Base-by-base conservation (phyloP, 1,140 invertebrate genomes). In the Dendrolimus punctatus region DNA sequence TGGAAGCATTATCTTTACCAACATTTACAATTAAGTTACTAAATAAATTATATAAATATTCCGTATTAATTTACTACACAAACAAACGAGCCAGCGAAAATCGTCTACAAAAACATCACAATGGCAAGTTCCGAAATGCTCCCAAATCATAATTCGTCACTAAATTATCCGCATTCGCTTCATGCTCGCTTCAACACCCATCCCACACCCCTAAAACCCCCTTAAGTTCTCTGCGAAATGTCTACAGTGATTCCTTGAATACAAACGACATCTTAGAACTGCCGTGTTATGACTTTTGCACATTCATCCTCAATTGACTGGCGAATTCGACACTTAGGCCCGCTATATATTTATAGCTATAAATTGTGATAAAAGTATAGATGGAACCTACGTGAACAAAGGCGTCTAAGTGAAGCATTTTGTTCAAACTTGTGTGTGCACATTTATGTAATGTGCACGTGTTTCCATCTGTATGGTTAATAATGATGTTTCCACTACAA, bases 231-330 rank as follows among this genome's bases (percentile, higher is more conserved):
- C 73, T 80, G 79, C 61, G 76, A 82, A 86, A 87, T 87, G 87
- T 87, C 83, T 85, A 80, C 79, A 76, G 76, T 82, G 84, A 85
- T 85, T 85, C 78, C 81, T 76, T 80, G 87, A 85, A 88, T 88
- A 87, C 85, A 88, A 88, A 88, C 80, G 85, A 85, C 80, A 73
- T 68, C 66, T 75, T 80, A 76, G 73, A 76, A 71, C 60, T 64
- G 59, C 39, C 72, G 62, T 72, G 78, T 80, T 79, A 85, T 74
- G 78, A 75, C 62, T 85, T 76, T 80, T 71, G 72, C 72, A 80
- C 69, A 74, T 72, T 53, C 73, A 65, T 75, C 58, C 50, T 46
- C 63, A 57, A 78, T 77, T 67, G 71, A 61, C 66, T 70, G 47
- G 38, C 53, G 49, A 57, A 58, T 60, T 67, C 57, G 56, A 60